Evolutionary conservation across 2,113 vertebrate species (phyloP), one percentile per base, ranked within the genome.

Genomic region (Dipodomys stephensi): DNA sequence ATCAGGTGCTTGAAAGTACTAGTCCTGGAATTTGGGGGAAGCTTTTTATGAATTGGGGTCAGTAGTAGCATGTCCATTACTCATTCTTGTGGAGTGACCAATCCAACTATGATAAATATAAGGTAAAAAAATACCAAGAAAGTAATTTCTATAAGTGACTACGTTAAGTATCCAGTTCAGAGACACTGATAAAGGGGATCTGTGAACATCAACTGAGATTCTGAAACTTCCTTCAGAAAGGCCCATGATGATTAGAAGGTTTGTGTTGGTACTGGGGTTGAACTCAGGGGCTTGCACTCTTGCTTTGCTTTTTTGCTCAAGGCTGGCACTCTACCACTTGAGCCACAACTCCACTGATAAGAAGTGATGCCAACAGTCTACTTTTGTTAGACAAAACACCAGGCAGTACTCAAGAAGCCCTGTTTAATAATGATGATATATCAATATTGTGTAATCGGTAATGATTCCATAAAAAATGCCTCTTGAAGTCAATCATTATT

Each of bases 91-190:
- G 8, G 35, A 72, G 8, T 25, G 71, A 87, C 27, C 69, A 86
- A 3, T n/a, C n/a, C 18, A 62, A 44, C 60, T 46, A 80, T 0
- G 4, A 30, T 39, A n/a, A 23, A n/a, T 72, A 65, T 0, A 80
- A 87, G 30, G 35, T 30, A 92, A 92, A 91, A 92, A 94, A 86
- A 62, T 53, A 22, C 5, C 72, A 71, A 92, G 74, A 91, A 91
- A 71, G 53, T n/a, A 27, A 78, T 86, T 83, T 86, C 35, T 1
- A 2, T 18, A 62, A 25, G 11, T 28, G 44, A 78, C 11, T 74
- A 57, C 28, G 64, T 46, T 88, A 32, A 72, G 77, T 28, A 35
- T 60, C 67, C 15, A 32, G 35, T 89, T 95, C 86, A 91, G 11
- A 77, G 62, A 90, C 7, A 44, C 18, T 16, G 65, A 79, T 22